A percentile compares a stretch with the other conserved stretches of the same genome.
These are phyloP conservation scores for Chunga burmeisteri DNA, from an alignment of 2,113 vertebrate genomes.

Conservation along the genomic window DNA sequence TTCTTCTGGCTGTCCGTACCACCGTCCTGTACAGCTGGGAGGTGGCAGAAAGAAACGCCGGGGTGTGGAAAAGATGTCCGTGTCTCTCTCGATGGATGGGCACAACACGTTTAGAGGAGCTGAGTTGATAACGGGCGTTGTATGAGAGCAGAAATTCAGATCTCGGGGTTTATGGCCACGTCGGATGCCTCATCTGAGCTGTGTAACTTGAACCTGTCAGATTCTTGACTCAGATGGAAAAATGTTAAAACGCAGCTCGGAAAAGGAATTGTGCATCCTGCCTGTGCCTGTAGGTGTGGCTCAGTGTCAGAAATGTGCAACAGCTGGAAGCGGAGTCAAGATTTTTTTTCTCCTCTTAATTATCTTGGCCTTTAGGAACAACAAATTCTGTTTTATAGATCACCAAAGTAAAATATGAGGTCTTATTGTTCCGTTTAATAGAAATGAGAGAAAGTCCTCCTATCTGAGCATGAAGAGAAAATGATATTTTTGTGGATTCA, in stretches of 20 bases:
- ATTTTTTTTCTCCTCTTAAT: background rate
- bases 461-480: background rate
- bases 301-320: background rate
- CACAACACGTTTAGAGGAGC: fast-evolving
- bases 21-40: background rate
- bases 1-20: background rate
- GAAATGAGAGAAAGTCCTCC: background rate
- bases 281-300: background rate
- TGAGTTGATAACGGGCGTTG: fast-evolving
- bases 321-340: background rate
- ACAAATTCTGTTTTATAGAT: background rate
- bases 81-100: background rate
- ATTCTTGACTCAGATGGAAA: background rate
- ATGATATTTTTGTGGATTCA: background rate
- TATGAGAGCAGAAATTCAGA: background rate
- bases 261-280: background rate
- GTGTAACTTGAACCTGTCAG: background rate
- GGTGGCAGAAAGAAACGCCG: no score
- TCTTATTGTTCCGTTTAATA: background rate
- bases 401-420: background rate
- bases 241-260: background rate
- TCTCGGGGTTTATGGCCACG: background rate
- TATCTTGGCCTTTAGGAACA: background rate
- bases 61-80: background rate
- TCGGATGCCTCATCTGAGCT: no score